phyloP scores from a whole-genome alignment of 1,140 invertebrate genomes.

The Conus betulinus region DNA sequence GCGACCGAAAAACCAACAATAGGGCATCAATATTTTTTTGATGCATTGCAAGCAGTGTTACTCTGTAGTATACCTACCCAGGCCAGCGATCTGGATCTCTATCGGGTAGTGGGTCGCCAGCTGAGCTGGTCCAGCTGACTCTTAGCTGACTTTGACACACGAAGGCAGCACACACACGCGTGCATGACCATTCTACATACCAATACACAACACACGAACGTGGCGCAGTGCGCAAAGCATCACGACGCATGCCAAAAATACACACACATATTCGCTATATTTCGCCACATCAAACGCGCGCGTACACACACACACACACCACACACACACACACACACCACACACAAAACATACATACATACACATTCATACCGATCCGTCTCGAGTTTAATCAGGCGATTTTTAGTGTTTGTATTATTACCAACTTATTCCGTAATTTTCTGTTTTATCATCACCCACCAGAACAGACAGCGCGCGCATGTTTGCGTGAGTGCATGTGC shows the following conservation, averaged over 20 bases:
- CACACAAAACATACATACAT: conserved; percentile 9
- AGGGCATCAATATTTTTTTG: too few species aligned
- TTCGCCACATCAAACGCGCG: too few species aligned
- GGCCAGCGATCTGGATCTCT: background rate
- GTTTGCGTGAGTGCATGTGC: too few species aligned
- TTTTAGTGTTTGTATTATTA: too few species aligned
- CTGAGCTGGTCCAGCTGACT: too few species aligned
- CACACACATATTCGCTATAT: conserved; percentile 3
- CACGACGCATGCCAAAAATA: background rate
- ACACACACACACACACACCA: conserved; percentile 28
- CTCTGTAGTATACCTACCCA: background rate
- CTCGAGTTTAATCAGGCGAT: too few species aligned
- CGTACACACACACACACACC: conserved; percentile 16
- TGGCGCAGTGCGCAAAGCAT: background rate
- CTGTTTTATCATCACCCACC: too few species aligned
- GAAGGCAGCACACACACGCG: conserved; percentile 15
- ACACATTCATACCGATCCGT: background rate
- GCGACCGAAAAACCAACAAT: too few species aligned
- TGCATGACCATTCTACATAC: conserved; percentile 13
- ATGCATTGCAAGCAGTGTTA: too few species aligned
- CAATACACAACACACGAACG: background rate
- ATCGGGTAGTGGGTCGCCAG: conserved; percentile 18
- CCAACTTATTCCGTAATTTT: too few species aligned
- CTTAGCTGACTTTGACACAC: background rate
- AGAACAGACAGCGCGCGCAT: too few species aligned